Base-by-base conservation (phyloP, 2,797 vertebrate species). In the Heterohyrax brucei region DNA sequence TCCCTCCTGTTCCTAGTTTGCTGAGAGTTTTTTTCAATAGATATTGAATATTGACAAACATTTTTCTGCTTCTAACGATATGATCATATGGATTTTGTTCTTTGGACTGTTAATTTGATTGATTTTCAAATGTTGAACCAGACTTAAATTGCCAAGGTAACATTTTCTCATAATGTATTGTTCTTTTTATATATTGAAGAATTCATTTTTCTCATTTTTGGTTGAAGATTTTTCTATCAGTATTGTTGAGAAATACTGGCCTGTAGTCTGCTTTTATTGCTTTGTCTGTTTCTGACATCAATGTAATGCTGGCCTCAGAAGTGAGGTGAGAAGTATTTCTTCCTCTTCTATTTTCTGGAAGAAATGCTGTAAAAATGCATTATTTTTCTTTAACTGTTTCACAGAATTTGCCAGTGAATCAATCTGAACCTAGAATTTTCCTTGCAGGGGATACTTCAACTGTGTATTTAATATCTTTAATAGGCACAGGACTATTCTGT, bases 191-290 rank as follows among this genome's bases (percentile, higher is more conserved):
- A 33, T 50, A 24, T 19, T 50, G 44, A 87, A 28, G 28, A 16
- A 76, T 59, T 91, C 3, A 44, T 5, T 61, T 87, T 56, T 53
- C 30, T 80, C 79, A 80, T 90, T 80, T 56, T 80, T 86, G 75
- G 46, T 39, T 78, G 53, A 95, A 50, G 12, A 33, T 39, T 89
- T 59, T 82, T 66, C 6, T 56, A 16, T 89, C 72, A 72, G 13
- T 53, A 39, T 78, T 61, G 19, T 64, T 84, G 48, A 87, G 39
- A 33, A 22, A 80, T 48, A 22, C n/a, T 82, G 30, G 21, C 84
- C 10, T 78, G 1, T 44, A 64, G 10, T 84, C 64, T 64, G 5
- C 66, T 73, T 79, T 87, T 46, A 48, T 26, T 81, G 9, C 5
- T 72, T 89, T 85, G 59, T 3, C 53, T 56, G 53, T 12, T 56